Conservation (phyloP, 2,797 vertebrate species). For the Presbytis comata region DNA sequence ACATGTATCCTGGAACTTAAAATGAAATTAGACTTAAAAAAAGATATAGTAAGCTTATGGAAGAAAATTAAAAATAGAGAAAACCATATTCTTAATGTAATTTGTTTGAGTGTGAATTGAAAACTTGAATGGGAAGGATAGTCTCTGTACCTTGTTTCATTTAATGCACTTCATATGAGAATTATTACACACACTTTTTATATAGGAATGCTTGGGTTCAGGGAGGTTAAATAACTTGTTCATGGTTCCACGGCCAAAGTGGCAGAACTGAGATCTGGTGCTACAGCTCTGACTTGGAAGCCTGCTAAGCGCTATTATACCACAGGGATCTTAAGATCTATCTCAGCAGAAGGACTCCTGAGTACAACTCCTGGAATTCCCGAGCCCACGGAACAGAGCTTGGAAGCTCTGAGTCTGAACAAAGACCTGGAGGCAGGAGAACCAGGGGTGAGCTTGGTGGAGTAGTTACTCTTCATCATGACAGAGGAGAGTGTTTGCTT, state of each 20-base stretch:
- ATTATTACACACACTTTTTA: not conserved
- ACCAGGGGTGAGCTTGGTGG: not conserved
- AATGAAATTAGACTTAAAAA: not conserved
- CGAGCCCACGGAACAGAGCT: not conserved
- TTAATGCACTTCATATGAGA: not conserved
- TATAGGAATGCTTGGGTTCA: not conserved
- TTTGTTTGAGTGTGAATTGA: not conserved
- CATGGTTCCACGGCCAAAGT: not conserved
- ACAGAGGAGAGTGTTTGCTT: not conserved
- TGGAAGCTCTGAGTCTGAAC: not conserved
- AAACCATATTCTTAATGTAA: not conserved
- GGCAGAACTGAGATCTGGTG: not conserved
- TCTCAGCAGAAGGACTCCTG: not conserved
- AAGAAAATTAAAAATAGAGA: conserved; percentile 12
- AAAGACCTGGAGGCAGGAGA: not conserved
- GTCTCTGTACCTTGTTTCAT: not conserved
- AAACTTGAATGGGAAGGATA: not conserved
- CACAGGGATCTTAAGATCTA: not conserved
- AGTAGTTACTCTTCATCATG: not conserved
- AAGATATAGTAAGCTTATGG: not conserved
- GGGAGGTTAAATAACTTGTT: not conserved
- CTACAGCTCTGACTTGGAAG: not conserved
- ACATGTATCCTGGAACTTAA: not conserved
- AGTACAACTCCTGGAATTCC: not conserved
- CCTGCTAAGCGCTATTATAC: not conserved